These are phyloP conservation scores for Agelas oroides DNA, from an alignment of 37 sponge, comb jelly and placozoan genomes.

Conservation along the genomic window DNA sequence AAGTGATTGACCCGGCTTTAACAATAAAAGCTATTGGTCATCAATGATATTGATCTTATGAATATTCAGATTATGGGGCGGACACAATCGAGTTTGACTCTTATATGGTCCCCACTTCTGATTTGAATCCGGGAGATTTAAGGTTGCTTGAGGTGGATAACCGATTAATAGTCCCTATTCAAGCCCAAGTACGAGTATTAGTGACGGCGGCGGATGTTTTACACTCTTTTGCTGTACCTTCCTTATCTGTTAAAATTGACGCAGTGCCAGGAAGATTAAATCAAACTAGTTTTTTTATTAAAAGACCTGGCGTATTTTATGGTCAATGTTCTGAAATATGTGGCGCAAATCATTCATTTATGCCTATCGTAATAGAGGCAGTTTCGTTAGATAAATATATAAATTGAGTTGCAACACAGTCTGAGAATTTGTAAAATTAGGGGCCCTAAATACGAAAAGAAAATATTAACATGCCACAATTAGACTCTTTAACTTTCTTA, in stretches of 20 bases:
- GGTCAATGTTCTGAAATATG: conserved; percentile 88
- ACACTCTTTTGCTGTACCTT: conserved; percentile 82
- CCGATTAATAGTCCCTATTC: conserved; percentile 69
- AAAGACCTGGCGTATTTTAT: conserved; percentile 83
- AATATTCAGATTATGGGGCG: conserved; percentile 72
- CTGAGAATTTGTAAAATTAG: no score
- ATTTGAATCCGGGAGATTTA: conserved; percentile 68
- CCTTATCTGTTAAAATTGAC: conserved; percentile 83
- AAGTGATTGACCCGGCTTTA: conserved; percentile 72
- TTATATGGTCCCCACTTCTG: conserved; percentile 71
- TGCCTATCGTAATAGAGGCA: conserved; percentile 82
- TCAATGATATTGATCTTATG: conserved; percentile 86
- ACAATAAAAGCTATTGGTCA: conserved; percentile 79
- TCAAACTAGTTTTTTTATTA: conserved; percentile 83
- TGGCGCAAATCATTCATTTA: conserved; percentile 84
- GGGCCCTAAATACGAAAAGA: no score
- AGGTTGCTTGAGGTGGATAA: conserved; percentile 82
- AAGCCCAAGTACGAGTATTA: conserved; percentile 75
- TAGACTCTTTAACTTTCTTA: conserved; percentile 67
- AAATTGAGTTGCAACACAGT: conserved; percentile 43
- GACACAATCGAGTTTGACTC: conserved; percentile 80
- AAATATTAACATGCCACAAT: conserved; percentile 76
- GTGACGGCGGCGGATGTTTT: conserved; percentile 82
- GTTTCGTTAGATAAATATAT: conserved; percentile 81
- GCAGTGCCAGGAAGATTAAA: conserved; percentile 84